phyloP scores from a whole-genome alignment of 1,140 invertebrate genomes.

The Apis florea region DNA sequence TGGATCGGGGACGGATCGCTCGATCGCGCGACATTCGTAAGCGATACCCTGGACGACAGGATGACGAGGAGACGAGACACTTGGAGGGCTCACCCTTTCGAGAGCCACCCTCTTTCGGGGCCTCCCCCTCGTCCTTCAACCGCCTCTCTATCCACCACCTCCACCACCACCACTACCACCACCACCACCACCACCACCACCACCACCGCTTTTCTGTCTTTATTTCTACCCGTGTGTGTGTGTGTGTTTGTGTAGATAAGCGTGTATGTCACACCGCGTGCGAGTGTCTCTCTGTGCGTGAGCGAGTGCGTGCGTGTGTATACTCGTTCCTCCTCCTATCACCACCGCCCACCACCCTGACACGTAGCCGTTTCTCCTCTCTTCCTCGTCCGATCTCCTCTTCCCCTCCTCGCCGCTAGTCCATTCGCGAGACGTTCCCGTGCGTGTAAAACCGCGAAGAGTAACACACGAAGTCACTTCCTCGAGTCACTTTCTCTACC shows the following conservation, averaged over 20 bases:
- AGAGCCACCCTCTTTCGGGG: constrained; percentile 51
- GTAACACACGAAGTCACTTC: constrained; percentile 47
- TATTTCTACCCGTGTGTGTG: background rate
- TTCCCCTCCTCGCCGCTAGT: constrained; percentile 11
- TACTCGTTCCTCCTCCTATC: constrained; percentile 13
- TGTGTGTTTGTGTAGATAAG: background rate
- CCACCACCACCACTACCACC: constrained; percentile 7
- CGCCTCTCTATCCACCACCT: no score
- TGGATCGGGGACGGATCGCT: constrained; percentile 68
- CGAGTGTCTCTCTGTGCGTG: background rate
- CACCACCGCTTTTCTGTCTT: background rate
- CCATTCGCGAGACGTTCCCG: constrained; percentile 47
- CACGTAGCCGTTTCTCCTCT: constrained; percentile 44
- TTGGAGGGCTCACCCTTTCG: constrained; percentile 68
- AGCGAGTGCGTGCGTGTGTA: constrained; percentile 3
- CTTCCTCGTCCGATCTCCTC: constrained; percentile 30
- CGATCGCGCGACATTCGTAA: constrained; percentile 76
- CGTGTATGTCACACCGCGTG: background rate
- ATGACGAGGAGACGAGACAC: constrained; percentile 74
- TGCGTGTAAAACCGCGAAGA: constrained; percentile 49
- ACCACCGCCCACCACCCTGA: constrained; percentile 5
- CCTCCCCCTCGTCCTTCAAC: constrained; percentile 56
- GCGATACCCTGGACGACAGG: constrained; percentile 74
- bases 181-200: background rate
- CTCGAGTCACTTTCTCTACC: constrained; percentile 50